Evolutionary conservation across 2,888 invertebrate species (phyloP), one percentile per base, ranked within the genome.

Genomic region (Lochmaea crataegi): DNA sequence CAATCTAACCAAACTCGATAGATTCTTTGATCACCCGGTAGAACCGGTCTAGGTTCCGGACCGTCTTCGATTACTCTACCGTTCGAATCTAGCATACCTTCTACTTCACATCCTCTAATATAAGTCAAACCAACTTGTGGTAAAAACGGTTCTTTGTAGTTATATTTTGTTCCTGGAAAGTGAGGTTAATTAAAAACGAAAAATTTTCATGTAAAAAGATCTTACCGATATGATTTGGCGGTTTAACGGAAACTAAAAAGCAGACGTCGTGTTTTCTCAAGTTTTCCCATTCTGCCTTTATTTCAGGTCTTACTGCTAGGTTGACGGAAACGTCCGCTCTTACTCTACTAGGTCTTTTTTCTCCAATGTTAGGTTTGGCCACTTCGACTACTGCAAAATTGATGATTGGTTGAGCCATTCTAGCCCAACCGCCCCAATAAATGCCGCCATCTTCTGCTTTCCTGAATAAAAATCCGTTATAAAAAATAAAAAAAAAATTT

Each of bases 181-280:
- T 32, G 6, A 32, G 48, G 48, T 6, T 53, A 18, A 53, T 10
- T 16, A 53, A 9, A 16, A 18, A 18, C n/a, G 0, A 53, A 53
- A 7, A 18, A 2, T 18, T 53, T 18, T 18, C 0, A 14, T n/a
- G 4, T 11, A 56, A 57, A 7, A 65, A 4, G 41, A 26, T 65
- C 75, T 86, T 89, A 90, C 96, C 97, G 78, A 96, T 95, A 2
- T 94, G 90, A 82, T 93, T 91, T 1, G 91, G 91, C 0, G 99
- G 98, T 77, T 94, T 92, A 0, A 99, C 94, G 0, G 97, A 96
- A 45, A 99, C 90, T 67, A 99, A 89, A 85, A 99, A 99, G 84
- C 98, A 98, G 3, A 99, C 99, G 84, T 99, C 99, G 84, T 99
- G 99, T 84, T 97, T 98, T 68, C 99, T 89, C 57, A 99, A 88